Percentiles rank a stretch among this genome's conserved stretches.
Conservation (phyloP, 1,140 invertebrate species). For the Pemphigus obesinymphae region DNA sequence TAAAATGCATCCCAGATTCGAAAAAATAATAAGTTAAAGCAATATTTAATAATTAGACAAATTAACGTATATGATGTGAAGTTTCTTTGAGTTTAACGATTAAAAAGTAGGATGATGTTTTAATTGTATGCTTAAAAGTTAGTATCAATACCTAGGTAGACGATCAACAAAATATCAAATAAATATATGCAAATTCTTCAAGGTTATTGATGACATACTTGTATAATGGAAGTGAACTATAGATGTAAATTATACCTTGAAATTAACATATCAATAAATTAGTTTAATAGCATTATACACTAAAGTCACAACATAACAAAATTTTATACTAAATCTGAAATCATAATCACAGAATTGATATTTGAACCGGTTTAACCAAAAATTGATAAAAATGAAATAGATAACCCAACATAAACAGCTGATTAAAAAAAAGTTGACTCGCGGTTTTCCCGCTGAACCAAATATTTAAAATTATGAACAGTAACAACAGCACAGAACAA, state of each 20-base stretch:
- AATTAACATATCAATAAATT: background rate
- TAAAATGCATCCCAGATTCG: background rate
- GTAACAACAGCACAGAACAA: too few species aligned
- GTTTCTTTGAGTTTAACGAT: too few species aligned
- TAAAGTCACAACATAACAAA: background rate
- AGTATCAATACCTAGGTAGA: background rate
- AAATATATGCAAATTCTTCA: background rate
- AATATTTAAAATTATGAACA: too few species aligned
- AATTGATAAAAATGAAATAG: background rate
- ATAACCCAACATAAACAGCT: constrained; percentile 8
- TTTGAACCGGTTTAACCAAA: background rate
- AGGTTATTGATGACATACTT: background rate
- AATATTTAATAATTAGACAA: too few species aligned
- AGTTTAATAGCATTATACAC: background rate
- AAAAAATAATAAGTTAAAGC: background rate
- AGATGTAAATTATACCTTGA: background rate
- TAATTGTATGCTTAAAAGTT: background rate
- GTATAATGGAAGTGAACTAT: background rate
- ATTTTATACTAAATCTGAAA: background rate
- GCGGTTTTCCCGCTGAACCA: too few species aligned
- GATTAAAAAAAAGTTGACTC: too few species aligned
- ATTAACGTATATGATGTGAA: too few species aligned
- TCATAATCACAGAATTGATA: background rate
- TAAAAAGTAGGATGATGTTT: too few species aligned
- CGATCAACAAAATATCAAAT: background rate